These are phyloP conservation scores for Grantiella picta DNA, from an alignment of 2,113 vertebrate species.

Conservation along the genomic window DNA sequence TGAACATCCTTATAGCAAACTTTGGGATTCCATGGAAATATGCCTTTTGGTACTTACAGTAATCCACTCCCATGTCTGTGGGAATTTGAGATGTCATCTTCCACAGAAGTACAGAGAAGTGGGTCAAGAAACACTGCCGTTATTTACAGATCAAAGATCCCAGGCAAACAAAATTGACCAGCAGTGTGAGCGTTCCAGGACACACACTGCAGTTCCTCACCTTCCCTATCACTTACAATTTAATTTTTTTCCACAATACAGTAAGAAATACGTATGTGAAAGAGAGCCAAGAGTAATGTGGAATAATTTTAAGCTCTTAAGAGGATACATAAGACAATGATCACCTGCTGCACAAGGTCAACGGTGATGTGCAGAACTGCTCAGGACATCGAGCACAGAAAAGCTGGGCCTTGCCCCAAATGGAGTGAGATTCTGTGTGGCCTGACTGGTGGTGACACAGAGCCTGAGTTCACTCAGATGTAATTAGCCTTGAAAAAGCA, in stretches of 20 bases:
- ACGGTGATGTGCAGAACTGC: background rate
- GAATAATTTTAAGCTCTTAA: background rate
- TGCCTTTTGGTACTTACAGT: background rate
- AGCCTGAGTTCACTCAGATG: rapidly evolving
- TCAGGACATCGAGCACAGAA: background rate
- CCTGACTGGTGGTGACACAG: background rate
- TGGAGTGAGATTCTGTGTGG: background rate
- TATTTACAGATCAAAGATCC: background rate
- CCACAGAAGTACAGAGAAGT: background rate
- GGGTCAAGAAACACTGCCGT: background rate
- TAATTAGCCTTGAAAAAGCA: background rate
- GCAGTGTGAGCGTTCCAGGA: rapidly evolving
- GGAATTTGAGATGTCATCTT: background rate
- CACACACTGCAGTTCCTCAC: background rate
- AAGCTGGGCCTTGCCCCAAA: background rate
- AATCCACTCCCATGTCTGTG: background rate
- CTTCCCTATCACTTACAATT: background rate
- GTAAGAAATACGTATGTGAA: background rate
- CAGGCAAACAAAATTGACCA: background rate
- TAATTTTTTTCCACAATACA: background rate
- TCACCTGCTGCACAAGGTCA: background rate
- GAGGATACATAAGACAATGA: background rate
- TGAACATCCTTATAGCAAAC: background rate
- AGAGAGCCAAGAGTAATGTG: background rate
- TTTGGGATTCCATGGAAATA: background rate